phyloP scores from a whole-genome alignment of 2,888 invertebrate species.

The Blera fallax region DNA sequence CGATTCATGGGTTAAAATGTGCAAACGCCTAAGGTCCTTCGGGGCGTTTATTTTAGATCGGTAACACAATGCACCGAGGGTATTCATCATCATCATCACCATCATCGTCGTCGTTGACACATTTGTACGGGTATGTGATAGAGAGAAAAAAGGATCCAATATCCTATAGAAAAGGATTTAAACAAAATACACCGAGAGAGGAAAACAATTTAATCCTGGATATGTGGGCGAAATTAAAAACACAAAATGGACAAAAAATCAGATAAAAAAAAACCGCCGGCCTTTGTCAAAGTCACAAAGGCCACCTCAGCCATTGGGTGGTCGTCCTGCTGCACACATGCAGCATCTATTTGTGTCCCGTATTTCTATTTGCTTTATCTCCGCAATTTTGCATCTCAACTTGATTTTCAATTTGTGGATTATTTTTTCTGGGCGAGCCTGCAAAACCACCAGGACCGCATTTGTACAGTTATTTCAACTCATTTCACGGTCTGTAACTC shows the following conservation, averaged over 20 bases:
- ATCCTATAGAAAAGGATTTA: conserved; percentile 64
- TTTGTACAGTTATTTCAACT: conserved; percentile 63
- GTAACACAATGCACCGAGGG: conserved; percentile 53
- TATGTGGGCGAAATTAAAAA: conserved; percentile 63
- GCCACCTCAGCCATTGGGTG: conserved; percentile 46
- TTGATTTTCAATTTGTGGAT: conserved; percentile 69
- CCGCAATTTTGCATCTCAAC: conserved; percentile 66
- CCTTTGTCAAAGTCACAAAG: conserved; percentile 71
- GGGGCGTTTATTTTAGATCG: conserved; percentile 53
- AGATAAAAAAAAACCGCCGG: conserved; percentile 25
- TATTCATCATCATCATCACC: conserved; percentile 56
- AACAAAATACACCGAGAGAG: conserved; percentile 52
- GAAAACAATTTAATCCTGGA: conserved; percentile 70
- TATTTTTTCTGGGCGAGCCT: conserved; percentile 40
- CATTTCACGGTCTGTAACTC: conserved; percentile 70
- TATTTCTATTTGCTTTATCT: conserved; percentile 58
- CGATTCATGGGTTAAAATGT: conserved; percentile 55
- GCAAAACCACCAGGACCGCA: conserved; percentile 51
- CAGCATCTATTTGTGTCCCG: conserved; percentile 21
- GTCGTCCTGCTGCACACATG: conserved; percentile 14
- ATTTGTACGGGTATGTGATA: conserved; percentile 32
- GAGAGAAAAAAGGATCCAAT: conserved; percentile 53
- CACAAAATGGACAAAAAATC: conserved; percentile 1
- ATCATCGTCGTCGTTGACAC: conserved; percentile 45
- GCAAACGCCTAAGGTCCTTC: conserved; percentile 53